Percentiles rank a stretch among this genome's conserved stretches.
These are phyloP conservation scores for Phrixothrix hirtus DNA, from an alignment of 2,888 invertebrate species.

Conservation along the genomic window DNA sequence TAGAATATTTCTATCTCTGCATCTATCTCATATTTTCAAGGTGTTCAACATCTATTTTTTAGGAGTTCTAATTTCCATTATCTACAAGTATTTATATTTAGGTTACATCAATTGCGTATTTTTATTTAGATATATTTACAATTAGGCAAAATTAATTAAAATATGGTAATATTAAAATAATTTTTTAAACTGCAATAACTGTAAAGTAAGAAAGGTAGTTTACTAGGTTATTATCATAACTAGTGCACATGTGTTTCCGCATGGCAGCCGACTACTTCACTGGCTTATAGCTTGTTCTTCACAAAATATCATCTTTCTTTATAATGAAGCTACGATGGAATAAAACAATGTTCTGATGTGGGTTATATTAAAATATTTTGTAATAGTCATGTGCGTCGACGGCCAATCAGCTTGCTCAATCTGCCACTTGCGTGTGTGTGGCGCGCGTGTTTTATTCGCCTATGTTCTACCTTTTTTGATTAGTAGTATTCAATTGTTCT, in stretches of 20 bases:
- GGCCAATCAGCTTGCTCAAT: constrained; percentile 36
- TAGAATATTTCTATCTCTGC: too few species aligned
- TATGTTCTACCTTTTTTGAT: constrained; percentile 25
- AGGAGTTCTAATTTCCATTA: too few species aligned
- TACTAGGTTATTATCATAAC: constrained; percentile 25
- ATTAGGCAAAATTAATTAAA: too few species aligned
- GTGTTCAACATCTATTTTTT: too few species aligned
- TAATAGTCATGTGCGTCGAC: constrained; percentile 36
- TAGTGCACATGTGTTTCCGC: constrained; percentile 34
- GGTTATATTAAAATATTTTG: constrained; percentile 30
- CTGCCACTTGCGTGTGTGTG: constrained; percentile 37
- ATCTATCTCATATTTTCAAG: too few species aligned
- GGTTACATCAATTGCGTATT: too few species aligned
- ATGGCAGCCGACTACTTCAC: constrained; percentile 26
- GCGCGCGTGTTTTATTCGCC: constrained; percentile 31
- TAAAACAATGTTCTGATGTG: constrained; percentile 21
- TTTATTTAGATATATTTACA: too few species aligned
- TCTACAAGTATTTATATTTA: too few species aligned
- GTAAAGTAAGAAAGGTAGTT: constrained; percentile 18
- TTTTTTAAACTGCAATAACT: constrained; percentile 8
- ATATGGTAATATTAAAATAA: too few species aligned
- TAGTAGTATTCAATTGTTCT: constrained; percentile 23
- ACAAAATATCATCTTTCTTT: constrained; percentile 16
- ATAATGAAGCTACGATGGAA: constrained; percentile 3
- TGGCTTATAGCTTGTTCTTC: constrained; percentile 11